These are phyloP conservation scores for Oncopodura yosiiana DNA, from an alignment of 1,140 invertebrate species.

Conservation along the genomic window DNA sequence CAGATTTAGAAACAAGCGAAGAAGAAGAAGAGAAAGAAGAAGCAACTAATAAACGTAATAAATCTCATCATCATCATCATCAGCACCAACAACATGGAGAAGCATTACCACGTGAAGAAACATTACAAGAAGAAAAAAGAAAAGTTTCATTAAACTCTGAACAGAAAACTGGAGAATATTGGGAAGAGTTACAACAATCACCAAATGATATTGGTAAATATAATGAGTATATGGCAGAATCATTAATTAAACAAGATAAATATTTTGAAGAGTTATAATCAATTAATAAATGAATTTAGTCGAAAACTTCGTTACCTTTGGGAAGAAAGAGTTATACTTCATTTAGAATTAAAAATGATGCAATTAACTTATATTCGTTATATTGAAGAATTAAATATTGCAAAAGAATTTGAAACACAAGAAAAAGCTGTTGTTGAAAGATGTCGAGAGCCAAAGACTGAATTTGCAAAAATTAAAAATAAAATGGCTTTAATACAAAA, in stretches of 20 bases:
- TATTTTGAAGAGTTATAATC: too few species aligned
- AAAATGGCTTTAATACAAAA: conserved; percentile 4
- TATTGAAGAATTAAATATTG: conserved; percentile 27
- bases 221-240: too few species aligned
- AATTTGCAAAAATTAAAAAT: conserved; percentile 14
- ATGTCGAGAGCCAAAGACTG: conserved; percentile 18
- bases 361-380: conserved; percentile 10
- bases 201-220: too few species aligned
- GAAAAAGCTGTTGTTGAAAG: conserved; percentile 24
- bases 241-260: too few species aligned
- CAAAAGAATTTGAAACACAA: conserved; percentile 28
- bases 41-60: too few species aligned
- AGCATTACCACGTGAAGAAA: too few species aligned
- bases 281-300: conserved; percentile 23
- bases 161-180: too few species aligned
- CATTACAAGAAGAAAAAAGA: too few species aligned
- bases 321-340: conserved; percentile 10
- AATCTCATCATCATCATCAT: too few species aligned
- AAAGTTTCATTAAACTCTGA: too few species aligned
- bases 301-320: conserved; percentile 17
- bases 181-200: too few species aligned
- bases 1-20: background rate
- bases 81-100: too few species aligned
- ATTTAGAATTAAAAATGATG: conserved; percentile 25
- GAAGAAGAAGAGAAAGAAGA: background rate